Evolutionary conservation across 1,140 invertebrate genomes (phyloP).

Genomic region (Nylanderia fulva): DNA sequence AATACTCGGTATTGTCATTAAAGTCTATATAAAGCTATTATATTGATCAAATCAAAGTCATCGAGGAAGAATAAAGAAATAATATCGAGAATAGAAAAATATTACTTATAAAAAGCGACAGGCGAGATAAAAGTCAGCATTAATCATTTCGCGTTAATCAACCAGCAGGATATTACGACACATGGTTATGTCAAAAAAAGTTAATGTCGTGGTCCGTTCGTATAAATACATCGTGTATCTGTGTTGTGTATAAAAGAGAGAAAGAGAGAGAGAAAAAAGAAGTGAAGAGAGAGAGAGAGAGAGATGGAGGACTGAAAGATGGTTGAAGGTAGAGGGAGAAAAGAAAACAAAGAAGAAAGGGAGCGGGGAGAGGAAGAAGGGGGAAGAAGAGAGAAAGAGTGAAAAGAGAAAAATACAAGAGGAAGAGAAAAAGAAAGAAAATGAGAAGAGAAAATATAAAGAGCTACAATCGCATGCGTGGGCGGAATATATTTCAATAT

Average conservation of each 20-base stretch:
- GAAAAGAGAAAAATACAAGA: no score
- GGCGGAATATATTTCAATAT: no score
- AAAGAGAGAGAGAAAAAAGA: no score
- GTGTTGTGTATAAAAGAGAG: background rate
- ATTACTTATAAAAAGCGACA: background rate
- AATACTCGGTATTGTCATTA: background rate
- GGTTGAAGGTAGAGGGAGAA: no score
- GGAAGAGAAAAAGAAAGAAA: no score
- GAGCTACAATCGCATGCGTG: no score
- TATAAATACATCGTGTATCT: background rate
- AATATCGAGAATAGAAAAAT: conserved; percentile 1
- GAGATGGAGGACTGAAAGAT: no score
- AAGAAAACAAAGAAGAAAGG: no score
- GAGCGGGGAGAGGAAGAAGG: no score
- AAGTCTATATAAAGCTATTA: background rate
- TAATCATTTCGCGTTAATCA: conserved; percentile 49
- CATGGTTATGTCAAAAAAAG: conserved; percentile 30
- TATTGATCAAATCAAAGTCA: background rate
- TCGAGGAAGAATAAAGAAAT: background rate
- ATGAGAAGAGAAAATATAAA: no score
- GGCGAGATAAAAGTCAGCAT: conserved; percentile 13
- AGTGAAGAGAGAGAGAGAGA: no score
- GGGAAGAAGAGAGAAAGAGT: no score
- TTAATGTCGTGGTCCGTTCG: background rate
- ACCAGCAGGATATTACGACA: background rate